Conservation (phyloP, 2,888 invertebrate genomes). For the Hoplodrina blanda region DNA sequence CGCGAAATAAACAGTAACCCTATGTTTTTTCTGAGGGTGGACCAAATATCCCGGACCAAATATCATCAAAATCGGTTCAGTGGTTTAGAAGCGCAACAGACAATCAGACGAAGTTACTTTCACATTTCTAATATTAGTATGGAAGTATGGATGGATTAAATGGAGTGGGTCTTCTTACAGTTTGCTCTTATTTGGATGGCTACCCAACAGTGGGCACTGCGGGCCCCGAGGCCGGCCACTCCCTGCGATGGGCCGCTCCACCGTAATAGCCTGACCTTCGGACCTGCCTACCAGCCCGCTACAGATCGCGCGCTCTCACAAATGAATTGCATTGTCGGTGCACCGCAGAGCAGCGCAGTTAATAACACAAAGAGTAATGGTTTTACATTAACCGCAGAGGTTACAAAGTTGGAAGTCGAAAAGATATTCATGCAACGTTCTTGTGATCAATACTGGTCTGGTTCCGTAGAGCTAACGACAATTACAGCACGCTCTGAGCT, state of each 20-base stretch:
- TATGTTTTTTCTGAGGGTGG: too few species aligned
- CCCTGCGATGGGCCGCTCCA: constrained; percentile 32
- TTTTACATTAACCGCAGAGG: constrained; percentile 30
- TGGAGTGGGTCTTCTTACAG: constrained; percentile 6
- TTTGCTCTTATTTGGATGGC: neutral
- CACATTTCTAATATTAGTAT: too few species aligned
- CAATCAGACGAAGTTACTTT: too few species aligned
- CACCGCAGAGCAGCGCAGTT: constrained; percentile 26
- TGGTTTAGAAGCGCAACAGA: too few species aligned
- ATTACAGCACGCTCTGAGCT: neutral
- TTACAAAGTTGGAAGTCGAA: constrained; percentile 32
- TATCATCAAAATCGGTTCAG: too few species aligned
- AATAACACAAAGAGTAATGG: constrained; percentile 34
- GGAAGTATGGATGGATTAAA: too few species aligned
- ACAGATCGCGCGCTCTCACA: constrained; percentile 28
- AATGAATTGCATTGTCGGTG: constrained; percentile 36
- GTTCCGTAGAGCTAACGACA: neutral
- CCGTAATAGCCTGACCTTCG: constrained; percentile 39
- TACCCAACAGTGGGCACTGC: neutral
- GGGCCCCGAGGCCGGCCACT: constrained; percentile 35
- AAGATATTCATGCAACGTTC: constrained; percentile 14
- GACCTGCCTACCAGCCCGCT: constrained; percentile 19
- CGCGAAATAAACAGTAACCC: too few species aligned
- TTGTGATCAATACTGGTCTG: constrained; percentile 10
- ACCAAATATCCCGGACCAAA: too few species aligned